A percentile compares a stretch with the other conserved stretches of the same genome.
Evolutionary conservation across 30 jellyfish, hydroid and myxozoan species (phyloP).

Genomic region (Aurelia aurita complex sp. Pacific): DNA sequence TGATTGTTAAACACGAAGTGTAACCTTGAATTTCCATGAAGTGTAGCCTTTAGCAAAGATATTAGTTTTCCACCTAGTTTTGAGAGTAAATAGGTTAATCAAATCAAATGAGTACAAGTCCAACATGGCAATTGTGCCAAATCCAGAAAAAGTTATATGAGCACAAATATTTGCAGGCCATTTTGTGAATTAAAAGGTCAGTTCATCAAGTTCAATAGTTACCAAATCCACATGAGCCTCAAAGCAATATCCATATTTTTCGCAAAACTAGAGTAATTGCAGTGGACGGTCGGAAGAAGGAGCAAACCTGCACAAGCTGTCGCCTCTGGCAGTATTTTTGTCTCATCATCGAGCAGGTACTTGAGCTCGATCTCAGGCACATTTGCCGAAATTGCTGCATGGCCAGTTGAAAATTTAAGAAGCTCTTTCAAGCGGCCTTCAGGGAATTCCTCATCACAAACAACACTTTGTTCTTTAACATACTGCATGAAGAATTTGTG

Average conservation of each 20-base stretch:
- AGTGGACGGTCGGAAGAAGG: conserved; percentile 8
- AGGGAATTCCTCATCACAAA: conserved; percentile 6
- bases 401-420: conserved; percentile 10
- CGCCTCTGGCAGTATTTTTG: conserved; percentile 13
- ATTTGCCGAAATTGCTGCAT: neutral
- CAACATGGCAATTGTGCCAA: too few species aligned
- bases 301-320: conserved; percentile 7
- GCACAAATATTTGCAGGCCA: too few species aligned
- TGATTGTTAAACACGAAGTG: too few species aligned
- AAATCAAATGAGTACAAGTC: too few species aligned
- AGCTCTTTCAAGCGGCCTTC: neutral
- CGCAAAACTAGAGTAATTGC: neutral
- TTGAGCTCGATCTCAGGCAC: neutral
- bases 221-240: conserved; percentile 13
- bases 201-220: neutral
- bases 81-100: too few species aligned
- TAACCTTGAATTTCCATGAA: too few species aligned
- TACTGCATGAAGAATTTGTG: too few species aligned
- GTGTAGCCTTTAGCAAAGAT: too few species aligned
- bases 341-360: conserved; percentile 13
- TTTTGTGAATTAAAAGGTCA: too few species aligned
- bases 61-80: too few species aligned
- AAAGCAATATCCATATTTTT: neutral
- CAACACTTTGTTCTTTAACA: too few species aligned
- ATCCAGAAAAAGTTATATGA: too few species aligned